Percentiles rank a stretch among this genome's conserved stretches.
Evolutionary conservation across 2,113 vertebrate species (phyloP).

Genomic region (Thunnus thynnus): DNA sequence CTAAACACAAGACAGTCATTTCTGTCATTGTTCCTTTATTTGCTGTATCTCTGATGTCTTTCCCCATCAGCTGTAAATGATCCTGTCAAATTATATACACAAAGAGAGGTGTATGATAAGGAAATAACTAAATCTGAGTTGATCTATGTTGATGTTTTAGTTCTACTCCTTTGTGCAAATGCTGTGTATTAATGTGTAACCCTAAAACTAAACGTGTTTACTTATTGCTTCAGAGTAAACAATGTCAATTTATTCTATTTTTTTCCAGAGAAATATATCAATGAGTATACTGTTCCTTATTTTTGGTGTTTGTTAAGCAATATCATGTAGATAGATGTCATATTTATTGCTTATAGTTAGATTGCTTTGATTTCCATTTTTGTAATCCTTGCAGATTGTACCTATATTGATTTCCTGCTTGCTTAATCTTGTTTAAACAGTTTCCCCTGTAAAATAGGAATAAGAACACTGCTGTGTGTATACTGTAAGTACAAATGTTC

Average conservation of each 20-base stretch:
- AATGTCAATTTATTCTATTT: constrained; percentile 59
- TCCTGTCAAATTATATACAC: constrained; percentile 36
- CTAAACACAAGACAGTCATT: constrained; percentile 28
- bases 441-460: constrained; percentile 72
- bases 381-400: constrained; percentile 64
- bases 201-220: constrained; percentile 72
- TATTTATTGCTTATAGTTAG: constrained; percentile 58
- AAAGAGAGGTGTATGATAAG: constrained; percentile 64
- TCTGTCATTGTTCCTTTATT: constrained; percentile 37
- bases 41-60: constrained; percentile 26
- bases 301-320: constrained; percentile 75
- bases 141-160: constrained; percentile 79
- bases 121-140: constrained; percentile 52
- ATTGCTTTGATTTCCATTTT: constrained; percentile 61
- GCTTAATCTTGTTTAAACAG: constrained; percentile 55
- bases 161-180: constrained; percentile 78
- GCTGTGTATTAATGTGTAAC: constrained; percentile 79
- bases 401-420: constrained; percentile 65
- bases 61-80: constrained; percentile 72
- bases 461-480: constrained; percentile 69
- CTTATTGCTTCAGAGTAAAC: constrained; percentile 74
- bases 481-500: constrained; percentile 71
- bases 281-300: constrained; percentile 60
- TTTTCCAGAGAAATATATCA: constrained; percentile 67
- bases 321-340: constrained; percentile 71